Percentiles rank a stretch among this genome's conserved stretches.
Evolutionary conservation across 2,113 vertebrate species (phyloP).

Genomic region (Pandion haliaetus): DNA sequence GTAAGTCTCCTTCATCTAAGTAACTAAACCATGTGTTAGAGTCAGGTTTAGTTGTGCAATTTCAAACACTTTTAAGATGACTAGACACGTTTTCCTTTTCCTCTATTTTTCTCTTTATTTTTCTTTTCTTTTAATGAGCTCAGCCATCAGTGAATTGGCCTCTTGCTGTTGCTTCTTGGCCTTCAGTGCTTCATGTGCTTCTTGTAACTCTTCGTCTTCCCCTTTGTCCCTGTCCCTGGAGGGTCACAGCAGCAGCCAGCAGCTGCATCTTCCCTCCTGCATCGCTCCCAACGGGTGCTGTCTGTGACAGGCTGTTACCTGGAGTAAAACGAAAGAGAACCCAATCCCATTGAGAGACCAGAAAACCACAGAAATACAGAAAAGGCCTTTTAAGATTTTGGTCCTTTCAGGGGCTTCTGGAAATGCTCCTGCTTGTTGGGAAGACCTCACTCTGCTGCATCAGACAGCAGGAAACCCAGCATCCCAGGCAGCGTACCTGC

Average conservation of each 20-base stretch:
- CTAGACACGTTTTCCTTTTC: neutral
- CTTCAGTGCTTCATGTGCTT: neutral
- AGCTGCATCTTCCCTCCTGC: neutral
- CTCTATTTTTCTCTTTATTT: neutral
- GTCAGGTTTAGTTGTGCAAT: neutral
- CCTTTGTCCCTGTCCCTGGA: neutral
- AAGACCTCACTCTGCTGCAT: neutral
- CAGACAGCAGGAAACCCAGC: neutral
- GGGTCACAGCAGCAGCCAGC: fast-evolving
- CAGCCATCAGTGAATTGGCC: fast-evolving
- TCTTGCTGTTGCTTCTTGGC: neutral
- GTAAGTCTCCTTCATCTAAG: neutral
- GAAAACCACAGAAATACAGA: neutral
- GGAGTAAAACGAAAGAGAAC: neutral
- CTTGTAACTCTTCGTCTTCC: neutral
- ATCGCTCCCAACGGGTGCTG: fast-evolving
- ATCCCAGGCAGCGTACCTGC: fast-evolving
- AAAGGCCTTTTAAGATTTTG: neutral
- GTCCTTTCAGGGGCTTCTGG: neutral
- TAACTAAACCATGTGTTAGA: neutral
- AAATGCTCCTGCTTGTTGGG: neutral
- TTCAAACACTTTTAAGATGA: neutral
- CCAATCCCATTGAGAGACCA: neutral
- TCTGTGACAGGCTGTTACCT: neutral
- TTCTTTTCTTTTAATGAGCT: neutral